phyloP scores from a whole-genome alignment of 2,797 vertebrate genomes.

The Philypnodon macrostomus region DNA sequence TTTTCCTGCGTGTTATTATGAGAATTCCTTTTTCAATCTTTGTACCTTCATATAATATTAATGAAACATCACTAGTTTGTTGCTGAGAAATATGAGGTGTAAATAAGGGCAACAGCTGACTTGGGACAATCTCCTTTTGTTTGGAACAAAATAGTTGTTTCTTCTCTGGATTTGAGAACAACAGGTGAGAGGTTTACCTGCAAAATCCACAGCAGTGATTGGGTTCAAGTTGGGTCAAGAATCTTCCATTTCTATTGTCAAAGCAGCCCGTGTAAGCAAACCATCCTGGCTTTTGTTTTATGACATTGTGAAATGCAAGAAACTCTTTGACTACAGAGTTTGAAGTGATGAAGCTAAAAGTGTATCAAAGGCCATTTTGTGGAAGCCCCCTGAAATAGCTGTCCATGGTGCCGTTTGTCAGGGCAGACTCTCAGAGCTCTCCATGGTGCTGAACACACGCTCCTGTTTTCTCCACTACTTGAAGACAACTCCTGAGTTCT shows the following conservation, averaged over 20 bases:
- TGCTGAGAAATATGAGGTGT: background rate
- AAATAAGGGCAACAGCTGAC: background rate
- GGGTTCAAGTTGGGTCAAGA: no score
- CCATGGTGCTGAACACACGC: conserved; percentile 59
- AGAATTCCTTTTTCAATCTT: conserved; percentile 7
- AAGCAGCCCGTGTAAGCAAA: no score
- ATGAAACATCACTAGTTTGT: background rate
- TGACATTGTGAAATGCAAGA: no score
- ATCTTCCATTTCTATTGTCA: no score
- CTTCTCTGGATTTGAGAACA: background rate
- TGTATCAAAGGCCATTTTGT: conserved; percentile 31
- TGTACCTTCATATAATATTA: conserved; percentile 1
- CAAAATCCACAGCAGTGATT: no score
- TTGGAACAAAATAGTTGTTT: background rate
- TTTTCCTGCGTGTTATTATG: background rate
- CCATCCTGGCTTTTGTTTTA: no score
- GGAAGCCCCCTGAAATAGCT: conserved; percentile 37
- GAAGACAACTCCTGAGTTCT: conserved; percentile 53
- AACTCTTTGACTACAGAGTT: background rate
- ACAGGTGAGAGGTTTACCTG: background rate
- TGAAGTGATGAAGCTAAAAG: no score
- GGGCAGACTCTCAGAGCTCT: conserved; percentile 42
- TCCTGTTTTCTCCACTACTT: conserved; percentile 29
- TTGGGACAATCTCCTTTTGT: background rate
- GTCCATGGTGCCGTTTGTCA: conserved; percentile 44